These are phyloP conservation scores for Caenorhabditis wallacei DNA, from an alignment of 2,888 invertebrate genomes.

Conservation along the genomic window DNA sequence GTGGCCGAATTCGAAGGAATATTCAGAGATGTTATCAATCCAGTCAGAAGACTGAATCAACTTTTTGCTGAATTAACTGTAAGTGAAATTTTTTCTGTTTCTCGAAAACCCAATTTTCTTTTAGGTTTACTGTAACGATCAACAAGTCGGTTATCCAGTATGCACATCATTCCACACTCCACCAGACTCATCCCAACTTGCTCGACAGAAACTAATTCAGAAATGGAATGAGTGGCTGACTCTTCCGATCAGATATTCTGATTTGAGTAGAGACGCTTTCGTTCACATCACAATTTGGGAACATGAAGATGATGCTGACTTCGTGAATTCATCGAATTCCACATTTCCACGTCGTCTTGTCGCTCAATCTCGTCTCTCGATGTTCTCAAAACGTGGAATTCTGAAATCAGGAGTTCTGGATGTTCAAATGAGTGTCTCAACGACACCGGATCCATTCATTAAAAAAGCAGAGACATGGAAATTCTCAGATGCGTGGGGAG, in stretches of 20 bases:
- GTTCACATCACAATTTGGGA: constrained; percentile 81
- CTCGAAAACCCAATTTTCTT: neutral
- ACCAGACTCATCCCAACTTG: constrained; percentile 53
- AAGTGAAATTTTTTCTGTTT: neutral
- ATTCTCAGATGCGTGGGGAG: constrained; percentile 61
- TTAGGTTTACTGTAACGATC: constrained; percentile 79
- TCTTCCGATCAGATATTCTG: constrained; percentile 80
- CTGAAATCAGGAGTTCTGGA: constrained; percentile 90
- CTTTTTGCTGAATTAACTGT: constrained; percentile 68
- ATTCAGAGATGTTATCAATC: constrained; percentile 67
- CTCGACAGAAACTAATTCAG: constrained; percentile 72
- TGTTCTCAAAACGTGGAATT: constrained; percentile 96
- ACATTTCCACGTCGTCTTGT: constrained; percentile 85
- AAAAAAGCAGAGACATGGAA: constrained; percentile 55
- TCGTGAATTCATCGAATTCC: neutral
- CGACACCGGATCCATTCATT: constrained; percentile 57
- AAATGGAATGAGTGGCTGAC: constrained; percentile 79
- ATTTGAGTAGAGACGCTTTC: constrained; percentile 79
- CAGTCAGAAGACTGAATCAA: constrained; percentile 66
- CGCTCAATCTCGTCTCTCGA: constrained; percentile 93
- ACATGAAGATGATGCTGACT: constrained; percentile 42
- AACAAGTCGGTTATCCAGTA: constrained; percentile 76
- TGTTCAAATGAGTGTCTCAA: constrained; percentile 85
- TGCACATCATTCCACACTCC: constrained; percentile 75
- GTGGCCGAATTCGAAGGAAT: constrained; percentile 71